Evolutionary conservation across 2,888 invertebrate genomes (phyloP), one percentile per base, ranked within the genome.

Genomic region (Aphodius sticticus): DNA sequence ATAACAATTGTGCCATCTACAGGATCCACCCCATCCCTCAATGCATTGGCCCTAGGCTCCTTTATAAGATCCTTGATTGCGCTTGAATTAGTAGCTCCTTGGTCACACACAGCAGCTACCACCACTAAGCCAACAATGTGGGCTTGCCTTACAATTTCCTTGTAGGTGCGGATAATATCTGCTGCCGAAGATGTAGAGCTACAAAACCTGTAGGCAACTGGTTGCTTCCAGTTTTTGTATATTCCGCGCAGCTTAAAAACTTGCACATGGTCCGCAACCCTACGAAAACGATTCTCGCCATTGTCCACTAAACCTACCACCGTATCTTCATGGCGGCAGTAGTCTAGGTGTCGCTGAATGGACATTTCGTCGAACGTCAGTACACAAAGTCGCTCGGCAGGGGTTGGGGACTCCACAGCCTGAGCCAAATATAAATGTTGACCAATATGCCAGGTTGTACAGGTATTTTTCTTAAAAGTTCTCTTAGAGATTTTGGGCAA

Each of bases 351-450:
- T n/a, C n/a, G n/a, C n/a, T n/a, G n/a, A n/a, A n/a, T n/a, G n/a
- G n/a, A n/a, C n/a, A n/a, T n/a, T n/a, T n/a, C n/a, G n/a, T n/a
- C 83, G 70, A 82, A 83, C 35, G 82, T 26, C 2, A 83, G 7
- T 7, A 78, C 9, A 78, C 80, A 83, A 6, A 26, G 69, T 75
- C 71, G 77, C 70, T 77, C 53, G 14, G 36, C 5, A 6, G 7
- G 7, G 15, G 71, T 78, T 79, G 38, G 80, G 71, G 53, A 76
- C 14, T 78, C 79, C 12, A 77, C 78, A 70, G 78, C 80, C 35
- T 77, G 76, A 81, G 79, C 80, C n/a, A 84, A 69, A 14, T 82
- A 53, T 36, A 81, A 35, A 81, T 71, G n/a, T 77, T 69, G 9
- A 81, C 76, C 37, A 80, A 75, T 4, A 82, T 75, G 6, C 82